A percentile compares a stretch with the other conserved stretches of the same genome.
Evolutionary conservation across 2,113 vertebrate species (phyloP).

Genomic region (Ceuthmochares aereus): DNA sequence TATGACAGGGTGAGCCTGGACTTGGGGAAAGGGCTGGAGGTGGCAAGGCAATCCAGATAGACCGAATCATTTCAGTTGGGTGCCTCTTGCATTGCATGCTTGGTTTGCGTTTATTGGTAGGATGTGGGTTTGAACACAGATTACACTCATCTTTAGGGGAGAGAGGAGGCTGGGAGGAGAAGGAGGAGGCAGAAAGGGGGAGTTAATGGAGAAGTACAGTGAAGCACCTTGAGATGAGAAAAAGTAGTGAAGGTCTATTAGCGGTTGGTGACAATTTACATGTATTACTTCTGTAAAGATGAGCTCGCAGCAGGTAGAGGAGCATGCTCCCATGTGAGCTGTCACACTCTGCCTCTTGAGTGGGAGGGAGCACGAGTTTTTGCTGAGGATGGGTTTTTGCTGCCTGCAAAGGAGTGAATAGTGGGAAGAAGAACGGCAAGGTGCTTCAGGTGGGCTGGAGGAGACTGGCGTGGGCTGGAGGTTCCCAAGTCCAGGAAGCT

Average conservation of each 20-base stretch:
- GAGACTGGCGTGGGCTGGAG: background rate
- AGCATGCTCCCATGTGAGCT: constrained; percentile 57
- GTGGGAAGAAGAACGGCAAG: background rate
- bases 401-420: background rate
- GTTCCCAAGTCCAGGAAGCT: rapidly evolving
- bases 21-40: background rate
- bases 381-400: background rate
- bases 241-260: constrained; percentile 41
- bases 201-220: constrained; percentile 54
- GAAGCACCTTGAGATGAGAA: constrained; percentile 28
- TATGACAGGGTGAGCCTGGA: background rate
- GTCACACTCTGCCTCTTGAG: constrained; percentile 8
- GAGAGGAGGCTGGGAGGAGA: background rate
- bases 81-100: background rate
- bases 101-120: background rate
- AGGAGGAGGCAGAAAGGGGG: background rate
- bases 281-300: constrained; percentile 45
- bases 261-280: constrained; percentile 25
- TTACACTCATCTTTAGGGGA: rapidly evolving
- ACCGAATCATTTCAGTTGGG: background rate
- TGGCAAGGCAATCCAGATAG: background rate
- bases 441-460: background rate
- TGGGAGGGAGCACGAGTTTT: constrained; percentile 31
- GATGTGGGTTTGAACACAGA: background rate
- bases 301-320: background rate